These are phyloP conservation scores for Petaurus breviceps DNA, from an alignment of 2,113 vertebrate species.

Conservation along the genomic window DNA sequence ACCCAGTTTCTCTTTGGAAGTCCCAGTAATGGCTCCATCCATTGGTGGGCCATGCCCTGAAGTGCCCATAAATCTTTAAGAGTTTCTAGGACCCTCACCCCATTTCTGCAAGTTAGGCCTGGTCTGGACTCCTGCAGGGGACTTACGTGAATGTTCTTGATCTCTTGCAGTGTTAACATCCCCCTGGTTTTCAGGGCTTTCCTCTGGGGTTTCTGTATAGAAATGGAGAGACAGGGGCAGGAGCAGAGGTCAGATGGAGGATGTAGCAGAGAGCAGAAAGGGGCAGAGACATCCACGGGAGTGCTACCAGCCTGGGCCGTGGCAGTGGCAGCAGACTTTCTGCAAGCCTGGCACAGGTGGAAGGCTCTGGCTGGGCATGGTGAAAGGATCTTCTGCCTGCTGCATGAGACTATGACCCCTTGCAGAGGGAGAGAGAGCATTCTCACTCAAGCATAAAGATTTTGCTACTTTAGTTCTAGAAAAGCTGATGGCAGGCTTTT, in stretches of 20 bases:
- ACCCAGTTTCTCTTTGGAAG: constrained; percentile 7
- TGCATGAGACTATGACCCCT: neutral
- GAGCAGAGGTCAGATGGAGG: neutral
- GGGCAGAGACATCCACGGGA: neutral
- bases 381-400: no score
- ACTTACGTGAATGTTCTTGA: constrained; percentile 94
- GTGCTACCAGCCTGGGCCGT: neutral
- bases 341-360: neutral
- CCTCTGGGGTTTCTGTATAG: constrained; percentile 88
- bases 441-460: neutral
- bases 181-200: constrained; percentile 91
- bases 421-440: neutral
- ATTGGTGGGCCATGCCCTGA: neutral
- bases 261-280: neutral
- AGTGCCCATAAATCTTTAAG: neutral
- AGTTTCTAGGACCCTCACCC: neutral
- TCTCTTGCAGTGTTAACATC: constrained; percentile 92
- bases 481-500: neutral
- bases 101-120: neutral
- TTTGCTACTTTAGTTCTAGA: neutral
- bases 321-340: neutral
- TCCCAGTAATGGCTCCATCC: neutral
- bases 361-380: neutral
- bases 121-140: no score
- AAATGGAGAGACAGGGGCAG: constrained; percentile 38